These are phyloP conservation scores for Asbolus verrucosus DNA, from an alignment of 1,140 invertebrate genomes.

Conservation along the genomic window DNA sequence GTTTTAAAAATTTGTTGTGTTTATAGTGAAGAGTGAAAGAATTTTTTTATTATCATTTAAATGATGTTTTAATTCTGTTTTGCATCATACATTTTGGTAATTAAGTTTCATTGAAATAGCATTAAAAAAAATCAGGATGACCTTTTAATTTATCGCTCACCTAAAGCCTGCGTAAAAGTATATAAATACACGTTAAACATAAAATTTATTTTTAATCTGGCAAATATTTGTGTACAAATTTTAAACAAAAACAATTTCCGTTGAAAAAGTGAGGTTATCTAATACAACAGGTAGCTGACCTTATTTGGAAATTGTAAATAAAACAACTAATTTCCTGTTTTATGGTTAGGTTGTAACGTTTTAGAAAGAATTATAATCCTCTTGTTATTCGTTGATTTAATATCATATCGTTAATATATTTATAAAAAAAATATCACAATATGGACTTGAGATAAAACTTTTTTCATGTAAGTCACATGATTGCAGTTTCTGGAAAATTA, in stretches of 20 bases:
- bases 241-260: neutral
- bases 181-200: neutral
- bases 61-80: no score
- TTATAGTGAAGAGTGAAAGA: slow-evolving; percentile 3
- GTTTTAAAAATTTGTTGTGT: slow-evolving; percentile 10
- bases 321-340: slow-evolving; percentile 11
- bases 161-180: no score
- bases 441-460: no score
- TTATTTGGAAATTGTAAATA: slow-evolving; percentile 53
- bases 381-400: no score
- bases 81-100: no score
- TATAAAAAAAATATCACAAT: no score
- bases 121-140: no score
- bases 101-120: no score
- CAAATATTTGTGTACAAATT: slow-evolving; percentile 19
- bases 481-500: neutral
- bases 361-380: no score
- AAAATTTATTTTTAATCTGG: neutral
- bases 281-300: slow-evolving; percentile 54
- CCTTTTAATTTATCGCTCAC: no score
- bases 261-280: slow-evolving; percentile 35
- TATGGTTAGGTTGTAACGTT: neutral
- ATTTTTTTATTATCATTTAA: neutral
- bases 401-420: no score
- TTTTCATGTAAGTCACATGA: no score